A percentile compares a stretch with the other conserved stretches of the same genome.
Conservation (phyloP, 2,113 vertebrate genomes). For the Oreochromis aureus region DNA sequence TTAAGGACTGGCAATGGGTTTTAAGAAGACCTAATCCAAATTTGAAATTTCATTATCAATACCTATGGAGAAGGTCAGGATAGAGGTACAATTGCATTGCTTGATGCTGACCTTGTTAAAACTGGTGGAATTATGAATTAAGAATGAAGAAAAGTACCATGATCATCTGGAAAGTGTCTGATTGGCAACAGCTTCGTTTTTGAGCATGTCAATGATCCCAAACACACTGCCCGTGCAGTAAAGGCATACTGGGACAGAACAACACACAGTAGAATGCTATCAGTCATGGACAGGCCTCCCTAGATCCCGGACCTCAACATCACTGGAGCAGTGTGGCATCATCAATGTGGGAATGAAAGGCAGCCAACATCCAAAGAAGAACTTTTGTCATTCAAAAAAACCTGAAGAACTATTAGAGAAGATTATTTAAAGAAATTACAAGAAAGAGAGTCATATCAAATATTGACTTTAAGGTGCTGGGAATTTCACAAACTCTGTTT, state of each 20-base stretch:
- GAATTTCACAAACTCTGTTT: background rate
- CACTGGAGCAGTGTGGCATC: background rate
- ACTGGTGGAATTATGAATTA: background rate
- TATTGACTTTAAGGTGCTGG: background rate
- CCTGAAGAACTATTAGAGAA: background rate
- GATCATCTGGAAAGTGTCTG: background rate
- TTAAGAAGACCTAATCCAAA: background rate
- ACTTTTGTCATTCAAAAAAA: background rate
- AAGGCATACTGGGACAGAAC: background rate
- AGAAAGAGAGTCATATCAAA: background rate
- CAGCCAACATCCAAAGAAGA: background rate
- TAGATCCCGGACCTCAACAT: background rate
- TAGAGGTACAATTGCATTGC: background rate
- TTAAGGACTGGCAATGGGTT: background rate
- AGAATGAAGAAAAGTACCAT: background rate
- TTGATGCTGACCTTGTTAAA: background rate
- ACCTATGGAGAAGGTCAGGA: background rate
- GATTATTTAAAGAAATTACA: background rate
- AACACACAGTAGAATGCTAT: background rate
- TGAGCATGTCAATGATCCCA: background rate
- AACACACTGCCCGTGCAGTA: fast-evolving
- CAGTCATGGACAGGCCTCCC: background rate
- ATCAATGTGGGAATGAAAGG: background rate
- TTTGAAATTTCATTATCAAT: background rate
- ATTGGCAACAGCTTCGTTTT: fast-evolving